Conservation (phyloP, 2,888 invertebrate species). For the Archaeoteleia sp. region DNA sequence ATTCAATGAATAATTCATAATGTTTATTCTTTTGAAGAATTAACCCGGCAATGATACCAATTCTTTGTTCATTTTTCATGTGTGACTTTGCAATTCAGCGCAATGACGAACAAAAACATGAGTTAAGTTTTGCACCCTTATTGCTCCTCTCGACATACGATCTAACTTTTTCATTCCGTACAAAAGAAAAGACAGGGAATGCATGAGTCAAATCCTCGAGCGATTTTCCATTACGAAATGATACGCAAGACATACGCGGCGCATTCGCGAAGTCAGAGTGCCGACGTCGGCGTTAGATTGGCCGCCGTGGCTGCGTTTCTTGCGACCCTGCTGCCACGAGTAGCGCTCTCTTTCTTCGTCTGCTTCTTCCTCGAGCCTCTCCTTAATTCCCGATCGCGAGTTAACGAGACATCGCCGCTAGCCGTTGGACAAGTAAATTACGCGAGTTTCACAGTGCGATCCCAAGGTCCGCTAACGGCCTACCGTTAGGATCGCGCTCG, state of each 20-base stretch:
- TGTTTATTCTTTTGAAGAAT: conserved; percentile 40
- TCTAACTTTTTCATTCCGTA: conserved; percentile 15
- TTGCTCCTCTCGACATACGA: conserved; percentile 29
- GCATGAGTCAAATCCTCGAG: conserved; percentile 41
- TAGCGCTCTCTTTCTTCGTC: conserved; percentile 19
- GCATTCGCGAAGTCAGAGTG: conserved; percentile 53
- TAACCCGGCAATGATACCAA: no score
- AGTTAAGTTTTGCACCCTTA: conserved; percentile 28
- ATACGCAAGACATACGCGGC: conserved; percentile 50
- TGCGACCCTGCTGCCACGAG: conserved; percentile 6
- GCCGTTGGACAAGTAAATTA: conserved; percentile 71
- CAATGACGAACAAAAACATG: conserved; percentile 37
- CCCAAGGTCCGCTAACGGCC: conserved; percentile 68
- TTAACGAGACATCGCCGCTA: conserved; percentile 71
- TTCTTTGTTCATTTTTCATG: no score
- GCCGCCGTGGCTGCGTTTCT: conserved; percentile 33
- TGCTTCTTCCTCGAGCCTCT: conserved; percentile 49
- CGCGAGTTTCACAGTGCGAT: conserved; percentile 60
- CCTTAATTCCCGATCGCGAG: conserved; percentile 70
- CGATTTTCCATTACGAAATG: conserved; percentile 47
- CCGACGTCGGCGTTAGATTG: conserved; percentile 52
- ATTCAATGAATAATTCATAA: conserved; percentile 37
- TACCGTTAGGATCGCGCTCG: conserved; percentile 63
- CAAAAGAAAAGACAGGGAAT: conserved; percentile 16
- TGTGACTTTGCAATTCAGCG: conserved; percentile 30